These are phyloP conservation scores for Lagopus leucura DNA, from an alignment of 2,113 vertebrate species.

Conservation along the genomic window DNA sequence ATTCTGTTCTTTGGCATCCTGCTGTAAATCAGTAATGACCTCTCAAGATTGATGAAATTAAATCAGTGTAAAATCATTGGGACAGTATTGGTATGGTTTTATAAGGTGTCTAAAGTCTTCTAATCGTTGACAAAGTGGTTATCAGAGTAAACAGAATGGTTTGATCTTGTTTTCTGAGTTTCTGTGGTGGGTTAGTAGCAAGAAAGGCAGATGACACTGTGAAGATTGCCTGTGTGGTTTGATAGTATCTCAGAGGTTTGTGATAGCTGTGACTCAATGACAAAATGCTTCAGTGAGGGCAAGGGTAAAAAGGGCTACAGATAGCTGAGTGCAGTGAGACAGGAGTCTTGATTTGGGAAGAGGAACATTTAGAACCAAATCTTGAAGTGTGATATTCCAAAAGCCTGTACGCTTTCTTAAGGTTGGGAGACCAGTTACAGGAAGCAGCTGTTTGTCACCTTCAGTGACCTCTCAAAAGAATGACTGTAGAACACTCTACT, in stretches of 20 bases:
- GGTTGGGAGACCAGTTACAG: neutral
- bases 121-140: neutral
- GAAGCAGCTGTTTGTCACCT: neutral
- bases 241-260: neutral
- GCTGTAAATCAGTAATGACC: neutral
- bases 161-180: neutral
- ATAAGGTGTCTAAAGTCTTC: neutral
- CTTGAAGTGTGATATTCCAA: neutral
- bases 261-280: neutral
- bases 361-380: neutral
- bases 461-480: neutral
- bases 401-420: neutral
- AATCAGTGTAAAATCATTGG: neutral
- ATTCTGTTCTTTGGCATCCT: neutral
- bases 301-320: neutral
- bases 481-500: neutral
- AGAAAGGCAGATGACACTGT: neutral
- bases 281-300: neutral
- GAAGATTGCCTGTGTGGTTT: neutral
- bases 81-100: neutral
- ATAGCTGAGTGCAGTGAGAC: neutral
- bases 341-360: neutral
- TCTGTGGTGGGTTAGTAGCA: neutral
- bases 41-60: neutral
- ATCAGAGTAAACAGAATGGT: neutral